Evolutionary conservation across 1,140 invertebrate genomes (phyloP).

Genomic region (Scaptomyza hsui): DNA sequence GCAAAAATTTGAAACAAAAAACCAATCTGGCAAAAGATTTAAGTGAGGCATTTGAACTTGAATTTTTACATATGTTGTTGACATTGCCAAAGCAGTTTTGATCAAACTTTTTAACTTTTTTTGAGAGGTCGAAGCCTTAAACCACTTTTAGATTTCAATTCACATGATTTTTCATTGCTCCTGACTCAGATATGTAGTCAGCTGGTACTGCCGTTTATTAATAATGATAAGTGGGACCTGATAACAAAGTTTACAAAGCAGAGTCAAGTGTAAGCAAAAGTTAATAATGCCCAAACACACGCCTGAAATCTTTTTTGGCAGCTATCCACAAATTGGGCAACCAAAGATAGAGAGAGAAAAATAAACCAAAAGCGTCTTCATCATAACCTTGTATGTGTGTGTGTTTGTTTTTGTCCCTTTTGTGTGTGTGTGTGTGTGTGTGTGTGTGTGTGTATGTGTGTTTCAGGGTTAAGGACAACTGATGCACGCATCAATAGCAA

Average conservation of each 20-base stretch:
- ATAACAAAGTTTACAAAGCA: constrained; percentile 63
- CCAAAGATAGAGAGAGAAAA: constrained; percentile 20
- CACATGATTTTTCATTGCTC: neutral
- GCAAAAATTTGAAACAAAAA: neutral
- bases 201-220: neutral
- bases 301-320: constrained; percentile 11
- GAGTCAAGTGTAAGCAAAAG: constrained; percentile 67
- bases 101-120: too few species aligned
- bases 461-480: constrained; percentile 74
- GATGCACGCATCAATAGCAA: constrained; percentile 73
- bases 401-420: neutral
- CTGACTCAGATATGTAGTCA: neutral
- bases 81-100: too few species aligned
- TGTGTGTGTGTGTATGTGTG: constrained; percentile 25
- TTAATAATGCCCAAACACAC: constrained; percentile 49
- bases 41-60: too few species aligned
- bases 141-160: neutral
- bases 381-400: constrained; percentile 12
- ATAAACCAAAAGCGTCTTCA: constrained; percentile 20
- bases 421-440: constrained; percentile 18
- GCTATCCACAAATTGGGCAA: neutral
- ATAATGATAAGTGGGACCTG: constrained; percentile 45
- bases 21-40: neutral
- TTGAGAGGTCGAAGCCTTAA: too few species aligned
- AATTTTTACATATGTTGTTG: too few species aligned